Evolutionary conservation across 2,888 invertebrate genomes (phyloP).

Genomic region (Arctia plantaginis): DNA sequence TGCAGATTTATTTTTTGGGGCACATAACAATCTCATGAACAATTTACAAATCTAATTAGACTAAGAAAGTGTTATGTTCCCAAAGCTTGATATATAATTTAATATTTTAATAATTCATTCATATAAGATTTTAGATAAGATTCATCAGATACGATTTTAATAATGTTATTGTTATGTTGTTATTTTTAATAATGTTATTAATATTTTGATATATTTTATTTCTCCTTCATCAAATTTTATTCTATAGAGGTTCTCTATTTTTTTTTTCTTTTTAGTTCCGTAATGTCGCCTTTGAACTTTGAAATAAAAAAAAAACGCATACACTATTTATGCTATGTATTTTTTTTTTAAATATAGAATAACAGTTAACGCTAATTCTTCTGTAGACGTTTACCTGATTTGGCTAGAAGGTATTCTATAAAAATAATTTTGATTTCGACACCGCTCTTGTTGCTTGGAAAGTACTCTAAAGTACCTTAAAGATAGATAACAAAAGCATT

Average conservation of each 20-base stretch:
- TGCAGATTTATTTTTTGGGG: not conserved
- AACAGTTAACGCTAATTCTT: not conserved
- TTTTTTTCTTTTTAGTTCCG: not conserved
- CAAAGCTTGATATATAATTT: not conserved
- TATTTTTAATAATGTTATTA: not conserved
- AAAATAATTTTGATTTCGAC: constrained; percentile 13
- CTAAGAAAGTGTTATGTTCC: not conserved
- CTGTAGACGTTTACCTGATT: not conserved
- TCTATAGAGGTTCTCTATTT: not conserved
- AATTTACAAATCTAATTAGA: not conserved
- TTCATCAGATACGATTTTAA: not conserved
- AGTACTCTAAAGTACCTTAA: constrained; percentile 12
- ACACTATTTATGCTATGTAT: not conserved
- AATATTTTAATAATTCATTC: not conserved
- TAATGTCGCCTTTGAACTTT: not conserved
- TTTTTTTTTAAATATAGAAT: not conserved
- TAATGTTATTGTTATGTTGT: not conserved
- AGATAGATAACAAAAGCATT: constrained; percentile 3
- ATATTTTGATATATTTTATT: too few species aligned
- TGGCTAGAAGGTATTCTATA: constrained; percentile 1
- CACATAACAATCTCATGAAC: not conserved
- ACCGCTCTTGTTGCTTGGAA: not conserved
- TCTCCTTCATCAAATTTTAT: not conserved
- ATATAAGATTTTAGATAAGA: not conserved
- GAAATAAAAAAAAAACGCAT: not conserved